Evolutionary conservation across 2,113 vertebrate species (phyloP), one percentile per base, ranked within the genome.

Genomic region (Ornithorhynchus anatinus): DNA sequence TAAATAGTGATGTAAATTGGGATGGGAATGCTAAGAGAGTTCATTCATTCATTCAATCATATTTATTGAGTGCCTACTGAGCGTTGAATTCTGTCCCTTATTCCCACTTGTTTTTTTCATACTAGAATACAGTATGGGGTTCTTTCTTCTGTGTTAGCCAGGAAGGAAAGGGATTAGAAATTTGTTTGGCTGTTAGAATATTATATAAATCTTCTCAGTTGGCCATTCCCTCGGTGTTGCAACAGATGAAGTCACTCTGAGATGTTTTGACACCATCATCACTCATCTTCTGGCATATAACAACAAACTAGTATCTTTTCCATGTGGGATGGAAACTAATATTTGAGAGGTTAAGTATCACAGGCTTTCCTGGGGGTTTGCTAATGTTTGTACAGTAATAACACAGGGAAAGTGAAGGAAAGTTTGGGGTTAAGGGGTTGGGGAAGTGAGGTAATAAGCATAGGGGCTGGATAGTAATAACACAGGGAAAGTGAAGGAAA

Each of bases 231-330:
- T 74, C 68, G 73, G 65, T 89, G 78, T 90, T 63, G 66, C 73
- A 67, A 72, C 86, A 81, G 87, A 86, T 92, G 81, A 89, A 85
- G 80, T 69, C 47, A 51, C 77, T 83, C 56, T 87, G 84, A 85
- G 77, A 40, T 87, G 82, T 84, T 86, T 89, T 91, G 89, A 90
- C 89, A 90, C 85, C 86, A 70, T 83, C 85, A 88, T 92, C 85
- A 84, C 80, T 88, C 59, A 82, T 86, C 84, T 87, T 89, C 70
- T 77, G 77, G 83, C 81, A 89, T 86, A 91, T 86, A 85, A 91
- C 80, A 90, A 87, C 89, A 92, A 88, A 89, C 88, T 84, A 88
- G 83, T 87, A 80, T 89, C 84, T 90, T 86, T 91, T 85, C 80
- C 83, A 89, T 44, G 78, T 84, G 84, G 78, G 87, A 88, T 90